Percentiles rank a stretch among this genome's conserved stretches.
Conservation (phyloP, 2,113 vertebrate genomes). For the Isurus oxyrinchus region DNA sequence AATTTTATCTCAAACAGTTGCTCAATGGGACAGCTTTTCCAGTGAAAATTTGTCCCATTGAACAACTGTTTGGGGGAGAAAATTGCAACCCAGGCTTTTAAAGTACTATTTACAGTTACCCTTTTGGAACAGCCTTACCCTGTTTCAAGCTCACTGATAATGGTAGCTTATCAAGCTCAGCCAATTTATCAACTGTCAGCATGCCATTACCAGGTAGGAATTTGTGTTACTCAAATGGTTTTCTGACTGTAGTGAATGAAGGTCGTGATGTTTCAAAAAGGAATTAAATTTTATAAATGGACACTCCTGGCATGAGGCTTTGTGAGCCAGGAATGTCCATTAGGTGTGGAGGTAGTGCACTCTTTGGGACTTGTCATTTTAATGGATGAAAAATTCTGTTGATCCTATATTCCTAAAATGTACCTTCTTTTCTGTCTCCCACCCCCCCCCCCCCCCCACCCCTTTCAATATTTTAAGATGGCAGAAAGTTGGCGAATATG, state of each 20-base stretch:
- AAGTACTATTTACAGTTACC: neutral
- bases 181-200: constrained; percentile 60
- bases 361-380: neutral
- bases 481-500: neutral
- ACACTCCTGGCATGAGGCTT: neutral
- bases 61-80: neutral
- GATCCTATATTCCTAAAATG: neutral
- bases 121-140: constrained; percentile 49
- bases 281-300: neutral
- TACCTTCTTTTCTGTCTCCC: neutral
- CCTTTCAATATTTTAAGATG: neutral
- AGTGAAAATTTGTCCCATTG: neutral
- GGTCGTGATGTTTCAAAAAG: neutral
- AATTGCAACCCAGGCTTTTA: neutral
- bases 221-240: constrained; percentile 35
- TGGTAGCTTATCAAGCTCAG: constrained; percentile 53
- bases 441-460: no score
- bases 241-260: neutral
- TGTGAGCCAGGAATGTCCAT: no score
- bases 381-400: neutral
- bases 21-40: no score
- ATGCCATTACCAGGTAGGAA: constrained; percentile 63
- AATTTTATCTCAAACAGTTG: neutral
- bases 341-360: neutral
- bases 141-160: constrained; percentile 57